Evolutionary conservation across 2,888 invertebrate species (phyloP), one percentile per base, ranked within the genome.

Genomic region (Tortricodes alternella): DNA sequence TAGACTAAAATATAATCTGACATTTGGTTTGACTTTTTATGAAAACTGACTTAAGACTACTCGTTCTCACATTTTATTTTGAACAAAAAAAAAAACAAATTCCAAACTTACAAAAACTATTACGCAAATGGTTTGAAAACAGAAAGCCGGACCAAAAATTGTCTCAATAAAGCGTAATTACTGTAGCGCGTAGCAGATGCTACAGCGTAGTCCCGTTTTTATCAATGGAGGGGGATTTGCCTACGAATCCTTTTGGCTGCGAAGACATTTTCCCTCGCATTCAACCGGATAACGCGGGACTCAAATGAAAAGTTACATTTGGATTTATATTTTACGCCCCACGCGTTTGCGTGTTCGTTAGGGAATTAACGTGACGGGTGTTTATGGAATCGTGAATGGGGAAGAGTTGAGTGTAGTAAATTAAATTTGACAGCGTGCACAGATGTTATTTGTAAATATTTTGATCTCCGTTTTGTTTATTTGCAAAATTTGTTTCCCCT

Each of bases 181-280:
- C 68, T 62, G 66, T 66, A 65, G 59, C 62, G 46, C 21, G 53
- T 69, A 69, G 70, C 73, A 76, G 69, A 68, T 73, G 75, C 70
- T 67, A 66, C 68, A 66, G 39, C 58, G 60, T 48, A 53, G 61
- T 61, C 63, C 62, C 53, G 61, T 65, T 74, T 68, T 73, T 76
- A 72, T 70, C 67, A 70, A 60, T 61, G n/a, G n/a, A 62, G 52
- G 59, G 62, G 59, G 60, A 63, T 61, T 65, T 67, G 62, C 60
- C 59, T 59, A 55, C 62, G 64, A 67, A 74, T 69, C 66, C 66
- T 65, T 66, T 67, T n/a, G n/a, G n/a, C n/a, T n/a, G n/a, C n/a
- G n/a, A n/a, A n/a, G n/a, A n/a, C n/a, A n/a, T n/a, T 68, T 59
- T 60, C 68, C 62, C 66, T 61, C 51, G 50, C 63, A 29, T 11